Conservation (phyloP, 1,140 invertebrate species). For the Hestina assimilis region DNA sequence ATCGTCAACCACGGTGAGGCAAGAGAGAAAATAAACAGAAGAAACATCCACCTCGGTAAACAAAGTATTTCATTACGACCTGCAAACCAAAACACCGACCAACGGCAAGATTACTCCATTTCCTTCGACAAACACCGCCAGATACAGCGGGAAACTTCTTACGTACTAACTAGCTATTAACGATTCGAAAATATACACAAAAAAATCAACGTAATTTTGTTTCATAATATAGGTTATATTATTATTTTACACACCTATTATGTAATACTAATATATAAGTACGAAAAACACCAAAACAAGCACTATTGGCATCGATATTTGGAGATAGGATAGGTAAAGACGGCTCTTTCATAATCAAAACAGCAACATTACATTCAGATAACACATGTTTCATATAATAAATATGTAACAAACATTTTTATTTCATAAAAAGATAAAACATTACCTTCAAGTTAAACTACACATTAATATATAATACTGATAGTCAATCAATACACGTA, state of each 20-base stretch:
- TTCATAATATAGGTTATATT: neutral
- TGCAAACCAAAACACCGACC: conserved; percentile 50
- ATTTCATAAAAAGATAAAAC: too few species aligned
- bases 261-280: too few species aligned
- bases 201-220: neutral
- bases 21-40: conserved; percentile 51
- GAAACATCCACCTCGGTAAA: conserved; percentile 56
- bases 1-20: conserved; percentile 27
- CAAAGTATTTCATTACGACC: conserved; percentile 67
- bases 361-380: too few species aligned
- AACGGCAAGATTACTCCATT: conserved; percentile 44
- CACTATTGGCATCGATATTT: too few species aligned
- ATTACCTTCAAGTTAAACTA: too few species aligned
- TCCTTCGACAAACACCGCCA: conserved; percentile 43
- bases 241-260: too few species aligned
- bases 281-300: too few species aligned
- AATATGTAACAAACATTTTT: too few species aligned
- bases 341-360: too few species aligned
- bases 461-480: too few species aligned
- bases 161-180: neutral
- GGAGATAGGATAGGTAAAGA: too few species aligned
- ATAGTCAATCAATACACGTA: conserved; percentile 8
- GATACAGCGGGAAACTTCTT: conserved; percentile 12
- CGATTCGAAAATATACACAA: neutral
- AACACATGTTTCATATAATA: too few species aligned